These are phyloP conservation scores for Raja brachyura DNA, from an alignment of 2,113 vertebrate genomes.

Conservation along the genomic window DNA sequence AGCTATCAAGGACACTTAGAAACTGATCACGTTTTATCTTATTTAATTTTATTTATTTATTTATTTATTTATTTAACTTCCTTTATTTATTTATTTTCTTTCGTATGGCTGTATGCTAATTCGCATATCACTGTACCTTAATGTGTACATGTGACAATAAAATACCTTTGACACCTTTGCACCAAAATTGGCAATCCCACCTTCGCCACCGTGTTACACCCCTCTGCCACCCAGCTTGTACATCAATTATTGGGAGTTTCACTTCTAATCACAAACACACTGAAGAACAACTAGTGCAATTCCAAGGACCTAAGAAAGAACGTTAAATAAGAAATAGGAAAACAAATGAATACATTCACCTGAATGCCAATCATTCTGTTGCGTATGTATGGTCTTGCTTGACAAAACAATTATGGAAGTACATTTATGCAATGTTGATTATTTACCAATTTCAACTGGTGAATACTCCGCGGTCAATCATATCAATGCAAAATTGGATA, in stretches of 20 bases:
- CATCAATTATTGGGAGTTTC: neutral
- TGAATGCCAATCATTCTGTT: neutral
- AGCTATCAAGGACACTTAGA: too few relatives aligned
- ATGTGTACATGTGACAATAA: too few relatives aligned
- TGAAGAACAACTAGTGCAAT: neutral
- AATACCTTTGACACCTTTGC: too few relatives aligned
- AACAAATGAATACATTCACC: constrained; percentile 15
- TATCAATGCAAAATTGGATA: neutral
- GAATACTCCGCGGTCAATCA: neutral
- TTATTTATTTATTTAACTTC: too few relatives aligned
- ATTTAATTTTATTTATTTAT: too few relatives aligned
- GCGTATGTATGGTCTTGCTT: neutral
- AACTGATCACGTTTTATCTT: too few relatives aligned
- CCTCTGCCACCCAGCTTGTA: neutral
- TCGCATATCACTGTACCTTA: too few relatives aligned
- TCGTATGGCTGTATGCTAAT: too few relatives aligned
- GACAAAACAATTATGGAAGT: neutral
- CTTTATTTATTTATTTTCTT: too few relatives aligned
- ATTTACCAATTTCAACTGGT: constrained; percentile 15
- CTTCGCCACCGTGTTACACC: too few relatives aligned
- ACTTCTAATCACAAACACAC: neutral
- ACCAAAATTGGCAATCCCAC: neutral
- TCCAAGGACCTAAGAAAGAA: neutral
- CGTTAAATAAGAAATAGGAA: neutral
- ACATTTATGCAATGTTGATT: neutral